Conservation (phyloP, 2,888 invertebrate genomes). For the Drosophila glabriapex region DNA sequence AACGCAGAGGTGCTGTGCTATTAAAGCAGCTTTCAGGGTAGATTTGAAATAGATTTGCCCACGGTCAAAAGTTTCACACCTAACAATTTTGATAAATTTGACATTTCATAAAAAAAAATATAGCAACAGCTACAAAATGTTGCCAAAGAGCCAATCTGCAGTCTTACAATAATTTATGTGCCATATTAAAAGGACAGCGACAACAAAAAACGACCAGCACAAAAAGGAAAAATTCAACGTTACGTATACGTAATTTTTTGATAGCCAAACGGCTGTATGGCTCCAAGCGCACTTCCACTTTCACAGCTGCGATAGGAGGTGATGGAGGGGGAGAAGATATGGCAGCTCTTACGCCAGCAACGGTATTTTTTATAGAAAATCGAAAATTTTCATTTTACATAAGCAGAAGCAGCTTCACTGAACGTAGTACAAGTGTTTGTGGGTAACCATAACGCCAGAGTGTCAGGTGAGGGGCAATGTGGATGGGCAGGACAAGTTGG, state of each 20-base stretch:
- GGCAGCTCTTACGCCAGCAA: constrained; percentile 40
- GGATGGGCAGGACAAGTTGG: not conserved
- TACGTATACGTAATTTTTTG: constrained; percentile 80
- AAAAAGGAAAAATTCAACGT: constrained; percentile 32
- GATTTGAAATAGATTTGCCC: constrained; percentile 39
- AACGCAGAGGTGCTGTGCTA: constrained; percentile 17
- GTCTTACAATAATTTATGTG: constrained; percentile 80
- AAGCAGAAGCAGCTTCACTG: constrained; percentile 55
- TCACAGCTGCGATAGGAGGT: not conserved
- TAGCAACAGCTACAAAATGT: constrained; percentile 62
- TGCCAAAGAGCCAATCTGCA: constrained; percentile 77
- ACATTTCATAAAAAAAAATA: constrained; percentile 1
- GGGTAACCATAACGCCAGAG: constrained; percentile 62
- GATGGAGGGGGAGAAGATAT: not conserved
- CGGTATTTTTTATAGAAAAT: constrained; percentile 59
- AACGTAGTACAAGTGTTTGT: constrained; percentile 70
- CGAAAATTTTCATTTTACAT: constrained; percentile 80
- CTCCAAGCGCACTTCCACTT: constrained; percentile 30
- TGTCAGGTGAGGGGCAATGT: not conserved
- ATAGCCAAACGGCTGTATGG: constrained; percentile 62
- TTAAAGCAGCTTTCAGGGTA: constrained; percentile 40
- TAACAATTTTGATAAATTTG: constrained; percentile 63
- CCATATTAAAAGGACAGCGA: constrained; percentile 78
- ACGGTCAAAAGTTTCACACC: constrained; percentile 68
- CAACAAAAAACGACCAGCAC: constrained; percentile 48